These are phyloP conservation scores for Cacatua alba DNA, from an alignment of 2,113 vertebrate genomes.

Conservation along the genomic window DNA sequence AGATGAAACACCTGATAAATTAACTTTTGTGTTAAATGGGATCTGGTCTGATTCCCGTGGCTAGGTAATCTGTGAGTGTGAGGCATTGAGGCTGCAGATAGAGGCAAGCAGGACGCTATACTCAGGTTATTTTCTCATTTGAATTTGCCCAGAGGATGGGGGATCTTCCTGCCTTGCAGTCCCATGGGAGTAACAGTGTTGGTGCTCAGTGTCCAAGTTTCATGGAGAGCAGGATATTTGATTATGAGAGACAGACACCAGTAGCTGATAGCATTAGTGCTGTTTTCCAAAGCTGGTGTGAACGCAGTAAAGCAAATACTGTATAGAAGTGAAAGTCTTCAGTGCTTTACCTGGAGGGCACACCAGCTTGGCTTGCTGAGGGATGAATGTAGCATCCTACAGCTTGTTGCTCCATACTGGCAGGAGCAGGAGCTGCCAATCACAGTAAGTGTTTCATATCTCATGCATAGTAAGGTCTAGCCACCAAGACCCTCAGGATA, in stretches of 20 bases:
- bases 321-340: background rate
- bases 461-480: background rate
- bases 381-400: background rate
- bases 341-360: background rate
- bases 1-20: background rate
- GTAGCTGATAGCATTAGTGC: background rate
- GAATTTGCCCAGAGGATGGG: background rate
- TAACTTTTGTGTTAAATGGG: background rate
- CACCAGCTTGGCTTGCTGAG: background rate
- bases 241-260: background rate
- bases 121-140: conserved; percentile 1
- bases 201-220: background rate
- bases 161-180: background rate
- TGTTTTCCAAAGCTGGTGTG: background rate
- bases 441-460: background rate
- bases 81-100: fast-evolving
- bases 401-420: fast-evolving
- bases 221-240: background rate
- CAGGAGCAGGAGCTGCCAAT: background rate
- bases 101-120: fast-evolving
- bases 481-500: background rate
- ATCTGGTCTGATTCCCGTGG: background rate
- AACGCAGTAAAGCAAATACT: background rate
- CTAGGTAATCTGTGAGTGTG: background rate
- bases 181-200: background rate